Percentiles rank a stretch among this genome's conserved stretches.
These are phyloP conservation scores for Maniola hyperantus DNA, from an alignment of 2,888 invertebrate genomes.

Conservation along the genomic window DNA sequence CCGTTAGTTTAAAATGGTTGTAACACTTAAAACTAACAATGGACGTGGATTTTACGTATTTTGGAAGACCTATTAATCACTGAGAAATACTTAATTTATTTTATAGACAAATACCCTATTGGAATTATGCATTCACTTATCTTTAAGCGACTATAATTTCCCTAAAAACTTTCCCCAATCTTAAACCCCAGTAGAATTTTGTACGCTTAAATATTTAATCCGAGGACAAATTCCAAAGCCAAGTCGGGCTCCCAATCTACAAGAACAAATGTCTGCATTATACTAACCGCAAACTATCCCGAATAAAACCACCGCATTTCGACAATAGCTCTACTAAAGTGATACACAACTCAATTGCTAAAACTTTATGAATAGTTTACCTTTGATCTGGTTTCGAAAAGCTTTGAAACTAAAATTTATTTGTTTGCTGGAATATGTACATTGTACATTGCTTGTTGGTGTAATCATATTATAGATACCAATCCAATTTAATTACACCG, in stretches of 20 bases:
- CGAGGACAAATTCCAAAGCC: constrained; percentile 9
- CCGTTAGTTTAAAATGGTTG: no score
- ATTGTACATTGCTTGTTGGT: no score
- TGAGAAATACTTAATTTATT: no score
- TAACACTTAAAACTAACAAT: no score
- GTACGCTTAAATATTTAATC: constrained; percentile 7
- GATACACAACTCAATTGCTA: constrained; percentile 8
- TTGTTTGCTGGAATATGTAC: background rate
- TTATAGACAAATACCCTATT: no score
- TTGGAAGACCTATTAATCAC: no score
- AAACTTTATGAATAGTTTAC: constrained; percentile 26
- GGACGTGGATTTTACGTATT: no score
- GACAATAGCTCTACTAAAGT: constrained; percentile 34
- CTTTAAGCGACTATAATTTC: background rate
- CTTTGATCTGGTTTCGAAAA: constrained; percentile 21
- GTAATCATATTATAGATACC: no score
- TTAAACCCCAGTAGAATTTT: background rate
- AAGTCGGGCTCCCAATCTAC: constrained; percentile 31
- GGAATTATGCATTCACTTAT: background rate
- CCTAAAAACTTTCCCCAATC: background rate
- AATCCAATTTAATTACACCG: no score
- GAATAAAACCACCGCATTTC: constrained; percentile 31
- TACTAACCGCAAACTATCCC: constrained; percentile 18
- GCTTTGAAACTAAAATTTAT: constrained; percentile 7
- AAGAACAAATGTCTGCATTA: constrained; percentile 33